phyloP scores from a whole-genome alignment of 2,888 invertebrate species.

The Emesis russula region DNA sequence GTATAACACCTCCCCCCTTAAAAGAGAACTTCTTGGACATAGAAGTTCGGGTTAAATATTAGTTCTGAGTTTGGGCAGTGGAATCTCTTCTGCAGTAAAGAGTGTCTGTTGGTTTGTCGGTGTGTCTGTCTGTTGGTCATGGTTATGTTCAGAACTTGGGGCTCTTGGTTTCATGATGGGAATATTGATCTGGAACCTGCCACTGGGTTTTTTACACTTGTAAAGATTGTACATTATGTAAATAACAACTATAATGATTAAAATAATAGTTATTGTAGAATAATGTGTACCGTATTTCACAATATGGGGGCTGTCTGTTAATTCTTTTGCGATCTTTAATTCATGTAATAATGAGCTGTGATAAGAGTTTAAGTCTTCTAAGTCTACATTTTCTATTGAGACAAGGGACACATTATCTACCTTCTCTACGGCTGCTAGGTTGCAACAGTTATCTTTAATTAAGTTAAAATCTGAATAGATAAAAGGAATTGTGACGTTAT shows the following conservation, averaged over 20 bases:
- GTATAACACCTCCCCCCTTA: neutral
- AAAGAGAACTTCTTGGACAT: neutral
- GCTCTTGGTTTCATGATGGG: too few relatives aligned
- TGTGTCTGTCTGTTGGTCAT: neutral
- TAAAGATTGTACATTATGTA: neutral
- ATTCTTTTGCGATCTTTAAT: neutral
- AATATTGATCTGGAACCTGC: neutral
- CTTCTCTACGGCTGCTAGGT: neutral
- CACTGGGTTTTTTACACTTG: neutral
- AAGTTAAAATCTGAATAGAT: neutral
- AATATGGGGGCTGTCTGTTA: neutral
- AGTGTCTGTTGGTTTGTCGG: too few relatives aligned
- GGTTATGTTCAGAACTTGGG: neutral
- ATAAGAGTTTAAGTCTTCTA: neutral
- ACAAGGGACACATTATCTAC: too few relatives aligned
- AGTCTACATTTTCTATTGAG: too few relatives aligned
- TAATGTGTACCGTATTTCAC: neutral
- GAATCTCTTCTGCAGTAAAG: neutral
- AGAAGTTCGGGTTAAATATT: too few relatives aligned
- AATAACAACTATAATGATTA: neutral
- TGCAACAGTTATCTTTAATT: constrained; percentile 3
- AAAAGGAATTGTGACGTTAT: neutral
- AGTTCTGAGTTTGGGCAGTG: neutral
- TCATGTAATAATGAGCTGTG: neutral
- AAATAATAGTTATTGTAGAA: neutral